Percentiles rank a stretch among this genome's conserved stretches.
These are phyloP conservation scores for Hydrotaea diabolus DNA, from an alignment of 2,888 invertebrate genomes.

Conservation along the genomic window DNA sequence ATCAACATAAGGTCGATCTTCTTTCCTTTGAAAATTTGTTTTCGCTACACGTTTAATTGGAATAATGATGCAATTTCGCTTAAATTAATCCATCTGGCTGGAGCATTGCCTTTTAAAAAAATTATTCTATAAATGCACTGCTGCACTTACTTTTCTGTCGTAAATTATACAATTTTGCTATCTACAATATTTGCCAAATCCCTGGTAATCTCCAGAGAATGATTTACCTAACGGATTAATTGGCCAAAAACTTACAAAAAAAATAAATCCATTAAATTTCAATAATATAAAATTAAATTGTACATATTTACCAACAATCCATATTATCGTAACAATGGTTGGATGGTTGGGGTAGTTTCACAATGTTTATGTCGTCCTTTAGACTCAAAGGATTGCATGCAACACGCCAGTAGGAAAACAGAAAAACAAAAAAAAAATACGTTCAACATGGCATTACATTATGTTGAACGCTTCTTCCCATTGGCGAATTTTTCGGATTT, in stretches of 20 bases:
- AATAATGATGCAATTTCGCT: too few relatives aligned
- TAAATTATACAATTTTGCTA: too few relatives aligned
- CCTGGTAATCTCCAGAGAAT: neutral
- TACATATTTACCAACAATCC: neutral
- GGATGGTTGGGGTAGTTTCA: conserved; percentile 37
- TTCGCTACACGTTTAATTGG: too few relatives aligned
- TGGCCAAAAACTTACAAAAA: neutral
- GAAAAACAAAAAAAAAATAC: neutral
- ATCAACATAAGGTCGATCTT: too few relatives aligned
- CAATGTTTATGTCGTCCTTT: conserved; percentile 38
- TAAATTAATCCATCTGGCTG: too few relatives aligned
- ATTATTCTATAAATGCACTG: too few relatives aligned
- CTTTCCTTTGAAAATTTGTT: too few relatives aligned
- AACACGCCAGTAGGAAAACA: conserved; percentile 46
- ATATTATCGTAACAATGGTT: neutral
- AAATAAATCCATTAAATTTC: neutral
- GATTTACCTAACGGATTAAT: neutral
- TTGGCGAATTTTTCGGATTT: neutral
- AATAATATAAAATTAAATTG: conserved; percentile 7
- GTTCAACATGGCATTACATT: conserved; percentile 20
- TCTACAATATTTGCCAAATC: neutral
- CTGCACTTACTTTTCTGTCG: neutral
- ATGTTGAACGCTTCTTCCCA: conserved; percentile 19
- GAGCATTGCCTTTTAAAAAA: too few relatives aligned
- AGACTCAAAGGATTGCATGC: conserved; percentile 52